Base-by-base conservation (phyloP, 2,113 vertebrate genomes). In the Poeciliopsis turrubarensis region DNA sequence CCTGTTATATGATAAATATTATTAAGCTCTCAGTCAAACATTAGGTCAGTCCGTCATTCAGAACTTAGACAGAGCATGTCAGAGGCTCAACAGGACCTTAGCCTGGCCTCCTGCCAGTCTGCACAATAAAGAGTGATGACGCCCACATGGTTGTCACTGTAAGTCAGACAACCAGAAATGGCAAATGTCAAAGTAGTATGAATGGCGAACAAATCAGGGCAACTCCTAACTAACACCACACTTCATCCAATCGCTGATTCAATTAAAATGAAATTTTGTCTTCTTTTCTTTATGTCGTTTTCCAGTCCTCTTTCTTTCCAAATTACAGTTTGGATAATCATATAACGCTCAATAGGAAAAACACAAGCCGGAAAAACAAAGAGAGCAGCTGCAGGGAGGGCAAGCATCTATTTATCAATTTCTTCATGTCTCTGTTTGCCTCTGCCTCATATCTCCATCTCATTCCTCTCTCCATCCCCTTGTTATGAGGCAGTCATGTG, bases 401-500 rank as follows among this genome's bases (percentile, higher is more conserved):
- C 47, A 67, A 77, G 79, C 75, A 76, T 62, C 83, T 85, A 87
- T 92, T 90, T 91, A 89, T 89, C 86, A 89, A 79, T 87, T 87
- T 86, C 63, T 83, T 68, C 32, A n/a, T 84, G 86, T 81, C 78
- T 85, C 70, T 82, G 66, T 65, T 79, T 74, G 72, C 80, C 78
- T 85, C 81, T 5, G 65, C 79, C 86, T 87, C 85, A 75, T 83
- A 75, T 86, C 75, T 89, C 82, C 72, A 66, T 89, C 80, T 87
- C 80, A 85, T 83, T 85, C 82, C 87, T 88, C 78, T 70, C 87
- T 69, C 81, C 68, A 26, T 81, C 81, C 65, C 75, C 84, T 91
- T 89, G 85, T 92, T 92, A 92, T 90, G 87, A 91, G 90, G 90
- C 87, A 92, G 92, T 92, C 91, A 89, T 88, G 86, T 92, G 90